A percentile compares a stretch with the other conserved stretches of the same genome.
These are phyloP conservation scores for Hartigia nigra DNA, from an alignment of 2,888 invertebrate genomes.

Conservation along the genomic window DNA sequence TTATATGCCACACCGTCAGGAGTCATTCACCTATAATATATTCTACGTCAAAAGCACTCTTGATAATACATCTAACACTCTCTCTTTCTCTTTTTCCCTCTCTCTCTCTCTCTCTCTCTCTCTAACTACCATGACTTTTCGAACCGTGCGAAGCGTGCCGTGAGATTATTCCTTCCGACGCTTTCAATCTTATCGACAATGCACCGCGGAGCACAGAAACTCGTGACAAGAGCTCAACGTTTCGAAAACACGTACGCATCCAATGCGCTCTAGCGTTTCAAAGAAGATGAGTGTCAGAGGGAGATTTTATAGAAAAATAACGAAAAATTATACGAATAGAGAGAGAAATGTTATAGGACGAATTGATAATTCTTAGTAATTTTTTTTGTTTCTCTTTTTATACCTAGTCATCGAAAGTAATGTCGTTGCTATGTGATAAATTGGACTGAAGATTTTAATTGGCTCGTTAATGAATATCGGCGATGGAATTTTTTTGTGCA, in stretches of 20 bases:
- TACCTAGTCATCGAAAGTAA: no score
- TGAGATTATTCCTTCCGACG: slow-evolving; percentile 15
- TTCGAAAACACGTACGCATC: neutral
- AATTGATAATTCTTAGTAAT: neutral
- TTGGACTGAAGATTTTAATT: no score
- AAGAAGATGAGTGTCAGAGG: no score
- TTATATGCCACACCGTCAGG: neutral
- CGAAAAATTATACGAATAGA: no score
- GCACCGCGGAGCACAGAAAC: neutral
- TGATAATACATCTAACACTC: slow-evolving; percentile 9
- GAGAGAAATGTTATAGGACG: no score
- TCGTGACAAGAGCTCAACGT: neutral
- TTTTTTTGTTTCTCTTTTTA: no score
- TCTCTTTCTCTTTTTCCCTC: slow-evolving; percentile 10
- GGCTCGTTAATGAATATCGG: no score
- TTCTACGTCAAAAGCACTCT: neutral
- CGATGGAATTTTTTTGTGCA: no score
- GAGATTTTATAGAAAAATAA: neutral
- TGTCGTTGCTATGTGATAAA: no score
- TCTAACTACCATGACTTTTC: neutral
- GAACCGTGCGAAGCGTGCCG: slow-evolving; percentile 25
- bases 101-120: neutral
- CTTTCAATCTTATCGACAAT: slow-evolving; percentile 3
- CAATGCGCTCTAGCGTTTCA: neutral
- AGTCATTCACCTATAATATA: neutral